Evolutionary conservation across 1,140 invertebrate species (phyloP), one percentile per base, ranked within the genome.

Genomic region (Drosophila obscura): DNA sequence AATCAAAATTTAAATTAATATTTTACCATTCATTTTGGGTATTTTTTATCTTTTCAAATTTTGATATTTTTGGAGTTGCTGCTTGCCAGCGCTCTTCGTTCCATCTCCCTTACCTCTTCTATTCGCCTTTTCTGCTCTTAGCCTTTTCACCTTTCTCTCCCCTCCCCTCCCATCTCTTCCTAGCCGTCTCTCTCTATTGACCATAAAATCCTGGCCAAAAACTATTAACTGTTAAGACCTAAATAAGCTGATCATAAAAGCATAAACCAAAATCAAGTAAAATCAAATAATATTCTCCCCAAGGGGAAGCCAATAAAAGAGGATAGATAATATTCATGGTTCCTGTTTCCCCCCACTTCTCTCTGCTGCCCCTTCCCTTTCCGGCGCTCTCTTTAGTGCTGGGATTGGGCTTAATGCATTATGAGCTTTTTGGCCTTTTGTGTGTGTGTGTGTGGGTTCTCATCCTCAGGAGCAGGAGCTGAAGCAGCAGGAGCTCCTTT

Each of bases 341-440:
- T 73, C 51, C 66, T 41, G 28, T 7, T 13, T 4, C 26, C 11
- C 13, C 24, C 26, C 9, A 22, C 35, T 19, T 39, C 31, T 19
- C 19, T 19, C 19, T 19, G 19, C 19, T 19, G 19, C 1, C 19
- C 19, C 19, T 19, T 19, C 19, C 19, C 19, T 1, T 1, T 19
- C 19, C 19, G 1, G 19, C 15, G 9, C 26, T 5, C 19, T 5
- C 4, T 11, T 5, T 39, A 39, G 35, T 39, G 11, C 35, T 24
- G 5, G 24, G 68, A 13, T 24, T 43, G n/a, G 19, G 44, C 66
- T 69, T 57, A 68, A 74, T 74, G 62, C 72, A 74, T 74, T 74
- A 74, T 74, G 55, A 74, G 72, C 72, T 74, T 75, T 68, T 75
- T 66, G 53, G 71, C 72, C 53, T 74, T 61, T 74, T 73, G 45